Evolutionary conservation across 1,140 invertebrate species (phyloP).

Genomic region (Caenorhabditis inopinata): DNA sequence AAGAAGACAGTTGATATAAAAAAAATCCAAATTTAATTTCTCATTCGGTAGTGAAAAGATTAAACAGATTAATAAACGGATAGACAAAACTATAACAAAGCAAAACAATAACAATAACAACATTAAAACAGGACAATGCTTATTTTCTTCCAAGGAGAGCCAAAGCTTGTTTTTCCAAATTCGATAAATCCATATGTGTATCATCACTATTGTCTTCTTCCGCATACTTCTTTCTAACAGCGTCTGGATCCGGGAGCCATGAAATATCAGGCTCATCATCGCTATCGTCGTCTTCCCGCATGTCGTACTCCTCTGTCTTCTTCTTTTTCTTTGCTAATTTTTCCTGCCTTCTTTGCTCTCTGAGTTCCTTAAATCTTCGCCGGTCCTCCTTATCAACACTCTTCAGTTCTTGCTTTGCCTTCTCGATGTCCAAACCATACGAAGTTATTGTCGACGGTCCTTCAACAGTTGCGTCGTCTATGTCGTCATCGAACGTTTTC

Average conservation of each 20-base stretch:
- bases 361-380: not conserved
- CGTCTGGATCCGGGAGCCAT: conserved; percentile 56
- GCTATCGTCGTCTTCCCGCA: not conserved
- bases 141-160: conserved; percentile 26
- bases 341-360: not conserved
- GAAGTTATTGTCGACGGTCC: not conserved
- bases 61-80: too few species aligned
- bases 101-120: conserved; percentile 34
- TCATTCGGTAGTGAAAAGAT: too few species aligned
- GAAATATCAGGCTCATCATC: conserved; percentile 47
- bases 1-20: too few species aligned
- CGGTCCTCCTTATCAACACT: conserved; percentile 42
- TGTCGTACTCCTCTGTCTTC: conserved; percentile 6
- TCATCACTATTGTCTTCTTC: not conserved
- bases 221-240: not conserved
- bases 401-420: conserved; percentile 44
- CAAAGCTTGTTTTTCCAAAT: conserved; percentile 44
- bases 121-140: conserved; percentile 24
- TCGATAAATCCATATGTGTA: not conserved
- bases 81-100: not conserved
- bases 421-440: conserved; percentile 51
- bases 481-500: conserved; percentile 56
- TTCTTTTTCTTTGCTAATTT: conserved; percentile 5
- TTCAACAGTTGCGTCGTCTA: conserved; percentile 29
- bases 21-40: not conserved